Base-by-base conservation (phyloP, 2,888 invertebrate species). In the Tholera decimalis region DNA sequence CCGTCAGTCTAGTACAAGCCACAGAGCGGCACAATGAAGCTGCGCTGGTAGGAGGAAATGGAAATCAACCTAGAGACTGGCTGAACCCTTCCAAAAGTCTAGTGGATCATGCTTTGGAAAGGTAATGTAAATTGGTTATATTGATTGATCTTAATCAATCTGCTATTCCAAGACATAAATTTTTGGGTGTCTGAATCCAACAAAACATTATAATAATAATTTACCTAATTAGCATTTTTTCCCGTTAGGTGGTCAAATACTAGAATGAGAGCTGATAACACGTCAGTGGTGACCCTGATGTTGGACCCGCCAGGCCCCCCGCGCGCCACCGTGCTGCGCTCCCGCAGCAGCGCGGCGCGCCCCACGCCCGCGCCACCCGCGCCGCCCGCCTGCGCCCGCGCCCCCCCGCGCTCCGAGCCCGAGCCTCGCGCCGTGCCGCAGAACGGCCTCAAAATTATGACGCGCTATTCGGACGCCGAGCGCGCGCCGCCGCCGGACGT, bases 241-340 rank as follows among this genome's bases (percentile, higher is more conserved):
- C 43, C 4, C 13, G 80, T 0, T 82, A 96, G 97, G 61, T 99
- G 99, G 99, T 97, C 97, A 22, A 96, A 96, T 51, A 97, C 98
- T 7, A 96, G 97, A 86, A 97, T 99, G 96, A 96, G 99, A 41
- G 99, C 99, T 0, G 99, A 99, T 92, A 99, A 99, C 91, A 99
- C 99, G 0, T 99, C 98, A 15, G 99, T 98, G 49, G 98, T 99
- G 22, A 96, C 98, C 0, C 96, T 99, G 22, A 98, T 99, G 97
- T 95, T 99, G 71, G 98, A 99, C 93, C 98, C 98, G 47, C 98
- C 98, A 0, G 98, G 98, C 0, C 98, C 97, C 8, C 97, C 98
- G 15, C 96, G 97, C 51, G 97, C 96, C 56, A 97, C 97, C 82
- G 97, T 97, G 63, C 89, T 96, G 73, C 93, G 94, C 55, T 92